Conservation (phyloP, 2,113 vertebrate genomes). For the Sebastes schlegelii region DNA sequence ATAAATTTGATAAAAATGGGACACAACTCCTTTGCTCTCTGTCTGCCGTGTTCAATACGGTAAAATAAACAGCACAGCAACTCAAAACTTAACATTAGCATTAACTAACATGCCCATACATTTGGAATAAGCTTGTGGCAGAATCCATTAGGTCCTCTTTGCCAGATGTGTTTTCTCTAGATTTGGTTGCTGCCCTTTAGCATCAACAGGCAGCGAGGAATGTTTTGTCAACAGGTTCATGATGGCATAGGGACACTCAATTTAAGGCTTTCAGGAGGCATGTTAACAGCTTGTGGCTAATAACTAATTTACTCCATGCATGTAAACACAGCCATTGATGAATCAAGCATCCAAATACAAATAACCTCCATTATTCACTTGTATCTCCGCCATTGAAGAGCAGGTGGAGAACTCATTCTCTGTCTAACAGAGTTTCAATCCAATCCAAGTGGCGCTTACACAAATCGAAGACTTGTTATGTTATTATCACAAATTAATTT, state of each 20-base stretch:
- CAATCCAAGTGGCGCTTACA: neutral
- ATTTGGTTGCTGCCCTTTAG: neutral
- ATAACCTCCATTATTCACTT: constrained; percentile 10
- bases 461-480: neutral
- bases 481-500: neutral
- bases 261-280: too few species aligned
- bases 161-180: neutral
- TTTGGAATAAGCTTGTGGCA: neutral
- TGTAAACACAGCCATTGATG: neutral
- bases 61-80: neutral
- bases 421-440: neutral
- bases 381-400: constrained; percentile 10
- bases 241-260: too few species aligned
- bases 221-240: too few species aligned
- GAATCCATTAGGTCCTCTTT: neutral
- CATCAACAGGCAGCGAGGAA: neutral
- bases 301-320: neutral
- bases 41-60: neutral
- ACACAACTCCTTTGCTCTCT: neutral
- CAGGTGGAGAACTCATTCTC: neutral
- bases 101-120: neutral
- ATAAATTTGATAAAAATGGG: too few species aligned
- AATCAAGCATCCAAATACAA: constrained; percentile 9
- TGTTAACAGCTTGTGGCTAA: neutral
- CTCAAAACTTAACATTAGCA: neutral